These are phyloP conservation scores for Halocaridina rubra DNA, from an alignment of 2,888 invertebrate genomes.

Conservation along the genomic window DNA sequence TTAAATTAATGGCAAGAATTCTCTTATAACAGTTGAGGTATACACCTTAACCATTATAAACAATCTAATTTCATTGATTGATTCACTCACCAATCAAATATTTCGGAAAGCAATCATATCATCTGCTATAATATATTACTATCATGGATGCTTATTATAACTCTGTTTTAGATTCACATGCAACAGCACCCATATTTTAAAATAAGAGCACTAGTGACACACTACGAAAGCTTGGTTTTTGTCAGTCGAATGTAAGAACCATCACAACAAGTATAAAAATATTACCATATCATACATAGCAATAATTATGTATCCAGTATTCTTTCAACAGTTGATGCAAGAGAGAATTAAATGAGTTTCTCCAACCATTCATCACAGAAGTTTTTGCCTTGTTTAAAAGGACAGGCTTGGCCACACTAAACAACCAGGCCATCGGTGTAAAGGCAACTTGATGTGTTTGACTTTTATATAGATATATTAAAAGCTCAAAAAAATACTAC, in stretches of 20 bases:
- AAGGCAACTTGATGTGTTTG: slow-evolving; percentile 14
- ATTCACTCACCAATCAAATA: too few relatives aligned
- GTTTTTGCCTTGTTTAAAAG: background rate
- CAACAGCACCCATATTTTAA: too few relatives aligned
- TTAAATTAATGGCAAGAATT: too few relatives aligned
- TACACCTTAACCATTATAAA: too few relatives aligned
- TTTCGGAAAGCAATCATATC: too few relatives aligned
- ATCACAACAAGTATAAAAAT: background rate
- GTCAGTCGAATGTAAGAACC: background rate
- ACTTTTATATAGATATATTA: background rate
- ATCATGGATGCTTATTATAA: too few relatives aligned
- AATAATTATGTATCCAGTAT: background rate
- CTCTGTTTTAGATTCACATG: background rate
- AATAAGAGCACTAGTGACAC: background rate
- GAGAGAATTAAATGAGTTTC: background rate
- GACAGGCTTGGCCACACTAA: slow-evolving; percentile 2
- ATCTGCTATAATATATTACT: too few relatives aligned
- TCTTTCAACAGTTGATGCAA: background rate
- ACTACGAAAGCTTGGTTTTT: background rate
- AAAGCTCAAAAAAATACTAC: background rate
- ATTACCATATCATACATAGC: background rate
- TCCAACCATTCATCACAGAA: background rate
- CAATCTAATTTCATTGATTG: too few relatives aligned
- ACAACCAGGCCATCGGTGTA: background rate
- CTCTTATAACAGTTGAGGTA: too few relatives aligned